A percentile compares a stretch with the other conserved stretches of the same genome.
Evolutionary conservation across 2,888 invertebrate genomes (phyloP).

Genomic region (Pseudolycoriella hygida): DNA sequence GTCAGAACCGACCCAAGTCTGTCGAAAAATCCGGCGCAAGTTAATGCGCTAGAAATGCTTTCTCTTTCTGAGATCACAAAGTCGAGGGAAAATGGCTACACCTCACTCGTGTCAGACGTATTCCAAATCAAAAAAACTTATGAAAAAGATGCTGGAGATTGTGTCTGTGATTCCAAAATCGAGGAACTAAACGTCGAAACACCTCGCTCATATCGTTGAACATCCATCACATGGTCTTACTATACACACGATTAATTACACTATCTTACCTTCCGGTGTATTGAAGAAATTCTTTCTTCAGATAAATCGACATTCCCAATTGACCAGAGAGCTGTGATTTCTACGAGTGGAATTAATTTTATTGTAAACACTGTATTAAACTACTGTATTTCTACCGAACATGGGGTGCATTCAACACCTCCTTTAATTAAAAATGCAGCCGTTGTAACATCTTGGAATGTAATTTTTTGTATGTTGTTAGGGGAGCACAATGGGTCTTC

Average conservation of each 20-base stretch:
- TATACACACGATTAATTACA: neutral
- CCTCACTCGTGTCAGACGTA: no score
- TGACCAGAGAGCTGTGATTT: constrained; percentile 62
- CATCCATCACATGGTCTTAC: no score
- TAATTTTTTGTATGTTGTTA: constrained; percentile 31
- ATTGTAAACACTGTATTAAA: no score
- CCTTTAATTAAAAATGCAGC: constrained; percentile 77
- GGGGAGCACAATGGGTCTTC: no score
- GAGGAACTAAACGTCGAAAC: no score
- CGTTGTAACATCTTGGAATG: constrained; percentile 77
- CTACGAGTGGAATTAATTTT: constrained; percentile 28
- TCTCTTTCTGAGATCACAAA: no score
- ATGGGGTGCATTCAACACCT: constrained; percentile 71
- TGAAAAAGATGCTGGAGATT: constrained; percentile 1
- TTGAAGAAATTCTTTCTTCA: constrained; percentile 90
- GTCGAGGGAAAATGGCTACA: no score
- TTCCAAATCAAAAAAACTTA: no score
- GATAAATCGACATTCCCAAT: constrained; percentile 70
- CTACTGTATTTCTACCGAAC: constrained; percentile 40
- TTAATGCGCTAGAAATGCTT: no score
- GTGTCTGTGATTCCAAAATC: constrained; percentile 2
- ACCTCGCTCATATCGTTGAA: no score
- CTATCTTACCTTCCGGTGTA: constrained; percentile 76
- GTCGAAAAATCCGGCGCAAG: no score
- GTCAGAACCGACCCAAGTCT: no score